Conservation (phyloP, 2,797 vertebrate species). For the Phaenicophaeus curvirostris region DNA sequence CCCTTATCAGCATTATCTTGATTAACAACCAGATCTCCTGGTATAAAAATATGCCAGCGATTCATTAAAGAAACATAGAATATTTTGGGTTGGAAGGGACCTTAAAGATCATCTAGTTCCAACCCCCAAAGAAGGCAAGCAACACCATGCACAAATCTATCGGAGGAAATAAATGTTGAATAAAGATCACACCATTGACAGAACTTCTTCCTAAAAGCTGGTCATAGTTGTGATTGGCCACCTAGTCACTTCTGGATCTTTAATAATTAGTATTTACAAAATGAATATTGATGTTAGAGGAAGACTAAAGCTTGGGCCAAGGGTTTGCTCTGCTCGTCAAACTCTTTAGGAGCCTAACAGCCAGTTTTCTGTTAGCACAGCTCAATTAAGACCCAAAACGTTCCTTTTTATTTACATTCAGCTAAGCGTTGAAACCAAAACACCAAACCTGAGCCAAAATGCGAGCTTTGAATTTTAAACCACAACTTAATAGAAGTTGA, state of each 20-base stretch:
- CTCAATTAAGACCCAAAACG: background rate
- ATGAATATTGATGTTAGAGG: background rate
- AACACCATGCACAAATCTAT: fast-evolving
- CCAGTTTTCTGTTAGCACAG: background rate
- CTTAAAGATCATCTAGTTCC: too few species aligned
- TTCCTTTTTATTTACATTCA: background rate
- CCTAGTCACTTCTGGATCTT: background rate
- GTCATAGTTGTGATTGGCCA: background rate
- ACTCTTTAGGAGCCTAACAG: background rate
- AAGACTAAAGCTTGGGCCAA: background rate
- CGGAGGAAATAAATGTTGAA: background rate
- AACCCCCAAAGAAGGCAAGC: background rate
- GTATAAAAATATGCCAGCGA: background rate
- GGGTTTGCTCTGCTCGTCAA: background rate
- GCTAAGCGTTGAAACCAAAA: background rate
- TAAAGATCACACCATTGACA: background rate
- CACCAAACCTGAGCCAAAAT: background rate
- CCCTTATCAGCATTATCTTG: background rate
- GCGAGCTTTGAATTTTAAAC: background rate
- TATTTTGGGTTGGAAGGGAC: too few species aligned
- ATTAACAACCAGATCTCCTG: background rate
- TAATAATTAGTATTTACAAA: background rate
- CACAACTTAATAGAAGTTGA: background rate
- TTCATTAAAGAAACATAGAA: background rate
- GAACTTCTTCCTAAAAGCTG: background rate